phyloP scores from a whole-genome alignment of 1,140 invertebrate species.

The Gerris buenoi region DNA sequence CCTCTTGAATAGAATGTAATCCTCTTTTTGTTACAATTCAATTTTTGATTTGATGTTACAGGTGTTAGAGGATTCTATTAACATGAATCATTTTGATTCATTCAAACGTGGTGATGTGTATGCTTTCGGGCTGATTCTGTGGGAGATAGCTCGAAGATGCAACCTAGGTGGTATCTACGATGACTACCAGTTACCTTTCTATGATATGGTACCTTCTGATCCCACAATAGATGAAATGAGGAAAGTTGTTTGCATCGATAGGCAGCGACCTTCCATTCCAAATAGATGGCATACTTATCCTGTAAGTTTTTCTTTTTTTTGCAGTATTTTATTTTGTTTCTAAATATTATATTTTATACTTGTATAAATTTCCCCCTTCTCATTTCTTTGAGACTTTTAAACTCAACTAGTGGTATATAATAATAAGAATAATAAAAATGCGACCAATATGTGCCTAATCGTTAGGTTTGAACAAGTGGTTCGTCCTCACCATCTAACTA shows the following conservation, averaged over 20 bases:
- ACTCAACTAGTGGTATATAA: no score
- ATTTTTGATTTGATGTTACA: slow-evolving; percentile 31
- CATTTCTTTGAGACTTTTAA: no score
- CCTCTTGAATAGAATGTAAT: no score
- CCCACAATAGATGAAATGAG: slow-evolving; percentile 89
- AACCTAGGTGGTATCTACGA: slow-evolving; percentile 57
- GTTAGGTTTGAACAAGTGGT: no score
- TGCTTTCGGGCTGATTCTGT: slow-evolving; percentile 77
- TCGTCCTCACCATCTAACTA: no score
- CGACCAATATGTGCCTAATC: no score
- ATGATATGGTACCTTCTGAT: slow-evolving; percentile 71
- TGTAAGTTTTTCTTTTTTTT: slow-evolving; percentile 31
- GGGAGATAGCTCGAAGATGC: slow-evolving; percentile 71
- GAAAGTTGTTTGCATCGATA: slow-evolving; percentile 78
- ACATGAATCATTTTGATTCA: slow-evolving; percentile 71
- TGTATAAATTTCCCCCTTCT: no score
- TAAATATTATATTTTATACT: no score
- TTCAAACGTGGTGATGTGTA: slow-evolving; percentile 83
- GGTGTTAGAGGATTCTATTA: slow-evolving; percentile 41
- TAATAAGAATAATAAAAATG: no score
- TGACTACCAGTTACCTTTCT: slow-evolving; percentile 77
- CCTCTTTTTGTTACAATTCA: no score
- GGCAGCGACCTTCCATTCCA: slow-evolving; percentile 60
- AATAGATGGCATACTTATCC: slow-evolving; percentile 46
- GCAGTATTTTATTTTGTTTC: neutral